phyloP scores from a whole-genome alignment of 2,888 invertebrate species.

The Drosophila falleni region DNA sequence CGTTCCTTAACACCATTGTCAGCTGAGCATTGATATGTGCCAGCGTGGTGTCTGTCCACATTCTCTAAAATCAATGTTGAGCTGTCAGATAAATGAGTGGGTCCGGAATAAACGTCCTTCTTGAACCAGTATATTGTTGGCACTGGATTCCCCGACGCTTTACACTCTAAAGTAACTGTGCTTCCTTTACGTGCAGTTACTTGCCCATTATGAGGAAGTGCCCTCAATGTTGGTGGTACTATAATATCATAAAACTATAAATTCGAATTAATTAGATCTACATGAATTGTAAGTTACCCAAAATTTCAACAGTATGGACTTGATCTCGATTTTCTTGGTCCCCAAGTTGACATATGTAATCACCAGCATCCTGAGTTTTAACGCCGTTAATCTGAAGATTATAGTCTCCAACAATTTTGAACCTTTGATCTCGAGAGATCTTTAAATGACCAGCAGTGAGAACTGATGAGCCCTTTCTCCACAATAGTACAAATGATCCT shows the following conservation, averaged over 20 bases:
- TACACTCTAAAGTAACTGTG: slow-evolving; percentile 89
- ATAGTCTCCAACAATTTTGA: slow-evolving; percentile 89
- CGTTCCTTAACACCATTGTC: slow-evolving; percentile 87
- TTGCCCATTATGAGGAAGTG: slow-evolving; percentile 88
- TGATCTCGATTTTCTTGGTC: slow-evolving; percentile 90
- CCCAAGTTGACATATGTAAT: slow-evolving; percentile 91
- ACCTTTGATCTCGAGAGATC: slow-evolving; percentile 89
- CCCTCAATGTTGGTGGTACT: slow-evolving; percentile 90
- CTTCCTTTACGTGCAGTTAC: slow-evolving; percentile 90
- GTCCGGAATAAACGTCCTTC: slow-evolving; percentile 86
- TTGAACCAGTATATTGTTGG: slow-evolving; percentile 90
- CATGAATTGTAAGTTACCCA: slow-evolving; percentile 80
- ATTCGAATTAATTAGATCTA: not conserved
- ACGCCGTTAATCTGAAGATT: slow-evolving; percentile 90
- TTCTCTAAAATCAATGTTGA: slow-evolving; percentile 86
- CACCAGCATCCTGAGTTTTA: slow-evolving; percentile 90
- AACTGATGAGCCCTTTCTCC: slow-evolving; percentile 90
- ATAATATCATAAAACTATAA: slow-evolving; percentile 2
- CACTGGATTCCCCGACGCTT: slow-evolving; percentile 90
- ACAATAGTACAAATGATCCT: slow-evolving; percentile 88
- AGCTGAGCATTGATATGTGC: slow-evolving; percentile 87
- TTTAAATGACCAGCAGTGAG: slow-evolving; percentile 90
- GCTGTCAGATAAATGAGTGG: slow-evolving; percentile 86
- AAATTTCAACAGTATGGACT: slow-evolving; percentile 90
- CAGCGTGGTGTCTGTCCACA: slow-evolving; percentile 87